Conservation (phyloP, 2,888 invertebrate genomes). For the Physocephala rufipes region DNA sequence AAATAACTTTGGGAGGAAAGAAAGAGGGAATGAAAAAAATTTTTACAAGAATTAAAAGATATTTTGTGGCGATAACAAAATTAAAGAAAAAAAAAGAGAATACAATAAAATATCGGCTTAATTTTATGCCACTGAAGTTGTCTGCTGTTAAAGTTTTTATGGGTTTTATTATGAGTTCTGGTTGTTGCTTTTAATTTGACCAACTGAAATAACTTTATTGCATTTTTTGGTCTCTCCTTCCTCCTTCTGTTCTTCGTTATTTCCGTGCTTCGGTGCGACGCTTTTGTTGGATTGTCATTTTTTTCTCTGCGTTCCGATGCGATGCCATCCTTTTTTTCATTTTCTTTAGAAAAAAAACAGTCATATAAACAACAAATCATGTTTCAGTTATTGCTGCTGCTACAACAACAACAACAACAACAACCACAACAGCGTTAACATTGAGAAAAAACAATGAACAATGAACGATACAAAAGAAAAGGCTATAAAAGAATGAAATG, state of each 20-base stretch:
- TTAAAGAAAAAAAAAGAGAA: neutral
- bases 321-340: too few species aligned
- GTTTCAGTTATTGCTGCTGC: neutral
- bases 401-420: conserved; percentile 15
- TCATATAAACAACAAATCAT: conserved; percentile 15
- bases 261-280: neutral
- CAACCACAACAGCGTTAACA: neutral
- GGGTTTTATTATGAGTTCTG: neutral
- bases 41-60: conserved; percentile 2
- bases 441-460: conserved; percentile 12
- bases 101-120: neutral
- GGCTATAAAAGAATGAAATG: conserved; percentile 48
- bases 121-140: conserved; percentile 8
- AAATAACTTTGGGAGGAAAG: too few species aligned
- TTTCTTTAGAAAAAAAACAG: too few species aligned
- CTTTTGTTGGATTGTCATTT: too few species aligned
- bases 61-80: conserved; percentile 5
- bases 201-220: conserved; percentile 33
- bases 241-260: neutral
- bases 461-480: conserved; percentile 16
- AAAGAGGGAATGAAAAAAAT: neutral
- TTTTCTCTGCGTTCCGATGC: too few species aligned
- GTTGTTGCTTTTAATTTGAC: conserved; percentile 2
- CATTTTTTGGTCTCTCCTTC: conserved; percentile 7
- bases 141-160: neutral